A percentile compares a stretch with the other conserved stretches of the same genome.
These are phyloP conservation scores for Tenrec ecaudatus DNA, from an alignment of 2,113 vertebrate genomes.

Conservation along the genomic window DNA sequence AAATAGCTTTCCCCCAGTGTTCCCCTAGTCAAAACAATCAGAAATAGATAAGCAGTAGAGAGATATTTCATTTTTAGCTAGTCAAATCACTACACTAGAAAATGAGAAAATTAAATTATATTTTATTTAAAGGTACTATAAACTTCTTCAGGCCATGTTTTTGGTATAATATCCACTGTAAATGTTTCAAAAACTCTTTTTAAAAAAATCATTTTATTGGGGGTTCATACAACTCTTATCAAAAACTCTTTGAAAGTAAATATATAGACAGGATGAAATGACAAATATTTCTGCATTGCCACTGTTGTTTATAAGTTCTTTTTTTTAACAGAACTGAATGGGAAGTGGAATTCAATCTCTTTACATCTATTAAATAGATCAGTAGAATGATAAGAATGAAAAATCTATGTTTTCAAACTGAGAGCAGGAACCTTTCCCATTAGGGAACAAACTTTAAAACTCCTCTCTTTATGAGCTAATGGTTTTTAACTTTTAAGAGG, in stretches of 20 bases:
- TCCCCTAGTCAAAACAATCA: slow-evolving; percentile 35
- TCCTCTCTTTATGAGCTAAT: slow-evolving; percentile 41
- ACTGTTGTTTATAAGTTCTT: background rate
- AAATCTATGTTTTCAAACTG: background rate
- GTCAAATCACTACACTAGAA: slow-evolving; percentile 31
- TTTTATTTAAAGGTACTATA: slow-evolving; percentile 33
- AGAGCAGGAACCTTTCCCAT: slow-evolving; percentile 40
- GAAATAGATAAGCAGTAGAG: slow-evolving; percentile 15
- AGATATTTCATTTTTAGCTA: slow-evolving; percentile 52
- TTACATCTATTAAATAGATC: slow-evolving; percentile 7
- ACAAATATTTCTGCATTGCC: slow-evolving; percentile 43
- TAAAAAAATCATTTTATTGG: too few species aligned
- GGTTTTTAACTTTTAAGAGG: slow-evolving; percentile 1
- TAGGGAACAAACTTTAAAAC: slow-evolving; percentile 18
- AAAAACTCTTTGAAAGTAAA: slow-evolving; percentile 54
- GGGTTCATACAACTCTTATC: background rate
- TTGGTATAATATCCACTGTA: slow-evolving; percentile 1
- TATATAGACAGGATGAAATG: background rate
- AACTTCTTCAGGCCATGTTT: background rate
- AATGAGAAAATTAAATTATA: slow-evolving; percentile 48
- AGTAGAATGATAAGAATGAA: slow-evolving; percentile 41
- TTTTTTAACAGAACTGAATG: slow-evolving; percentile 26
- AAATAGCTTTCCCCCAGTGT: slow-evolving; percentile 6
- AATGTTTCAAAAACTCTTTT: slow-evolving; percentile 40
- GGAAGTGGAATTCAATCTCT: slow-evolving; percentile 33